Evolutionary conservation across 2,113 vertebrate species (phyloP).

Genomic region (Isurus oxyrinchus): DNA sequence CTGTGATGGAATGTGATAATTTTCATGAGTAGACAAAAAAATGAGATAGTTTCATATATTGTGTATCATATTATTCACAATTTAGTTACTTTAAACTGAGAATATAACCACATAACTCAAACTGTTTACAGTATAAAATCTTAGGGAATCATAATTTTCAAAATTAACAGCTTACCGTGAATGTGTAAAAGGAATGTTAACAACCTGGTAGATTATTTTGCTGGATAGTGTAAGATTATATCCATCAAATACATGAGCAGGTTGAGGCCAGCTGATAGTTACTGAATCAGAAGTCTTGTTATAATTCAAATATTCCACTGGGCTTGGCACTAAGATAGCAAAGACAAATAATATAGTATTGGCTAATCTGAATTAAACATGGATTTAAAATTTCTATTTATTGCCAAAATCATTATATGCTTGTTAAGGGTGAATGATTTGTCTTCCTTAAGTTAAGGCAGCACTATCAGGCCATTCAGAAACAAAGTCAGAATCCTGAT

Average conservation of each 20-base stretch:
- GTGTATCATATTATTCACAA: neutral
- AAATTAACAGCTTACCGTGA: slow-evolving; percentile 55
- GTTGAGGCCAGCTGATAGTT: slow-evolving; percentile 56
- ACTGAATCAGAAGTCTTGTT: slow-evolving; percentile 64
- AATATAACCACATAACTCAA: neutral
- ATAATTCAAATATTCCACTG: slow-evolving; percentile 54
- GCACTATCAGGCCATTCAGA: neutral
- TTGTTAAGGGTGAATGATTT: neutral
- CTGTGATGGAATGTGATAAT: neutral
- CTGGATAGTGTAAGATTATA: slow-evolving; percentile 64
- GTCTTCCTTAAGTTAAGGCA: neutral
- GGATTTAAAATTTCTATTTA: neutral
- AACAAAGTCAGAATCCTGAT: neutral
- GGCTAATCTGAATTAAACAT: neutral
- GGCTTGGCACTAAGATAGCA: slow-evolving; percentile 55
- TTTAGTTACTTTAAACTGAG: neutral
- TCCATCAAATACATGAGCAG: slow-evolving; percentile 51
- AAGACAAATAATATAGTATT: neutral
- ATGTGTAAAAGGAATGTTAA: slow-evolving; percentile 49
- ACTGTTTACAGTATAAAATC: neutral
- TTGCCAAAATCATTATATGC: neutral
- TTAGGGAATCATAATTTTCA: neutral
- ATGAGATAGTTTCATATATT: neutral
- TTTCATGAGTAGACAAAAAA: neutral
- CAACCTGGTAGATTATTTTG: slow-evolving; percentile 52